Evolutionary conservation across 2,888 invertebrate genomes (phyloP), one percentile per base, ranked within the genome.

Genomic region (Drosophila meridionalis): DNA sequence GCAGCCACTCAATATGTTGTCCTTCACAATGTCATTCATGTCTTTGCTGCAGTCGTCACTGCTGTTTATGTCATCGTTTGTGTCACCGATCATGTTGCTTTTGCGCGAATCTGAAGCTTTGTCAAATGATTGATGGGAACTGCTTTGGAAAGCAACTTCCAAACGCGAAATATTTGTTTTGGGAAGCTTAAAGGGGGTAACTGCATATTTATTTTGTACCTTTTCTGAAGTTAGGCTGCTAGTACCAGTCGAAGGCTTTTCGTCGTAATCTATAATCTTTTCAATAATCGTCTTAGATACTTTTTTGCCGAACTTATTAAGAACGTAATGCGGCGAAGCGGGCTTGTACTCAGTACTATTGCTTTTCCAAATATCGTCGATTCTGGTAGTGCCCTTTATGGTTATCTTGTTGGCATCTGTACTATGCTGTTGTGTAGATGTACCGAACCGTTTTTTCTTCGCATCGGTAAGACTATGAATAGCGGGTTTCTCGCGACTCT

Each of bases 321-420:
- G 82, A 14, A 87, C 80, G 56, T 78, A 89, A 38, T 83, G 83
- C 0, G 92, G 91, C 7, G 92, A 90, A 59, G 85, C 79, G 3
- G 91, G 80, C 63, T 78, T 78, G 60, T 87, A 90, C 47, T 91
- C 92, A 4, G 86, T 85, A 48, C 82, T 86, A 36, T 89, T 89
- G 63, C 83, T 81, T 20, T 87, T 89, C 91, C 91, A 91, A 62
- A 91, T 88, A 63, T 87, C 83, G 11, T 90, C 91, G 43, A 92
- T 90, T 38, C 84, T 86, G 47, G 81, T 82, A 50, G 43, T 69
- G 14, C 80, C 77, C 28, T 80, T 79, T 52, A 63, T 76, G 32
- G 36, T 43, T 2, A 62, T 28, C 6, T 53, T 66, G 47, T 52
- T 76, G 43, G 2, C 30, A 30, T 50, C 63, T 45, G 14, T 12